These are phyloP conservation scores for Pentalonia nigronervosa DNA, from an alignment of 1,140 invertebrate species.

Conservation along the genomic window DNA sequence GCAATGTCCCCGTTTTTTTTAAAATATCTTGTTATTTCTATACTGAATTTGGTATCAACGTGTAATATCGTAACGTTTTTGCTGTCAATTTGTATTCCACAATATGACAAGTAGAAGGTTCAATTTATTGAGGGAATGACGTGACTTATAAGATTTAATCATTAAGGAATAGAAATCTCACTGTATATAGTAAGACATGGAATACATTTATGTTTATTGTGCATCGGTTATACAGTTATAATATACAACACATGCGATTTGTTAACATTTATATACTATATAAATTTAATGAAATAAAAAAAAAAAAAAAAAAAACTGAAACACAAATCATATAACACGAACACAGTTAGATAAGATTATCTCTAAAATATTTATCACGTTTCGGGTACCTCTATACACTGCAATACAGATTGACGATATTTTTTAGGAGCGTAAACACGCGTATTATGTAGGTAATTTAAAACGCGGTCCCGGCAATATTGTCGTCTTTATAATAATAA, in stretches of 20 bases:
- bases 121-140: conserved; percentile 1
- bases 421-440: neutral
- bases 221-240: neutral
- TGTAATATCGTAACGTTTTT: neutral
- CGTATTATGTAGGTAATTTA: too few species aligned
- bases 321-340: neutral
- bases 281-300: neutral
- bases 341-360: neutral
- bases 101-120: conserved; percentile 8
- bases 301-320: neutral
- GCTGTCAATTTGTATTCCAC: neutral
- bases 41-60: neutral
- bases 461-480: too few species aligned
- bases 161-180: neutral
- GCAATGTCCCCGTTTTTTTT: neutral
- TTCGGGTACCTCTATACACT: neutral
- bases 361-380: neutral
- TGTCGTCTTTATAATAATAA: too few species aligned
- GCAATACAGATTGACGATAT: neutral
- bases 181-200: neutral
- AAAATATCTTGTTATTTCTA: neutral
- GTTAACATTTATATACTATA: neutral
- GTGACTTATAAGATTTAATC: neutral
- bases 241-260: neutral
- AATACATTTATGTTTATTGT: neutral